phyloP scores from a whole-genome alignment of 1,140 invertebrate genomes.

The Megalonaias nervosa region DNA sequence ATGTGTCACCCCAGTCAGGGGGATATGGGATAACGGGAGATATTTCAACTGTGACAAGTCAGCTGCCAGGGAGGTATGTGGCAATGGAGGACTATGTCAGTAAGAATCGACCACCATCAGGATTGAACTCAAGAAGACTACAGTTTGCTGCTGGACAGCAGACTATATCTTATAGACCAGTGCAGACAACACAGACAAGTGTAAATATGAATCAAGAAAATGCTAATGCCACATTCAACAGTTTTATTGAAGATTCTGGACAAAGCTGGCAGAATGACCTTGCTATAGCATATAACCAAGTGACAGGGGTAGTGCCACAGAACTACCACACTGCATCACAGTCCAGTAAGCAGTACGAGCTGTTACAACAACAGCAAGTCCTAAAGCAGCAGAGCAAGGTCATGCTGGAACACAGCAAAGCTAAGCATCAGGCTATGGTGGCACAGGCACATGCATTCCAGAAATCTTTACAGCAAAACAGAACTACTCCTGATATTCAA shows the following conservation, averaged over 20 bases:
- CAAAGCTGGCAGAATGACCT: conserved; percentile 55
- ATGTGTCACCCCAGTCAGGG: conserved; percentile 2
- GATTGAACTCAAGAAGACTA: conserved; percentile 12
- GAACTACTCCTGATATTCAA: conserved; percentile 8
- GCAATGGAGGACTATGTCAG: conserved; percentile 39
- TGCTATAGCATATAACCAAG: conserved; percentile 56
- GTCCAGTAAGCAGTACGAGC: conserved; percentile 59
- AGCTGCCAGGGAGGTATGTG: conserved; percentile 16
- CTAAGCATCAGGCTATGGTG: conserved; percentile 69
- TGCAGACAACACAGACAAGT: conserved; percentile 18
- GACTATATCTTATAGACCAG: conserved; percentile 16
- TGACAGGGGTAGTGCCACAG: conserved; percentile 58
- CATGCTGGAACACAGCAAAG: conserved; percentile 65
- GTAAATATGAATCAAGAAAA: conserved; percentile 50
- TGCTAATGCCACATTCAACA: conserved; percentile 65
- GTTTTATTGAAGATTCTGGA: conserved; percentile 58
- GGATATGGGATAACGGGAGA: conserved; percentile 21
- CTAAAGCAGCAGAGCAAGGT: conserved; percentile 51
- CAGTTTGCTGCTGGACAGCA: conserved; percentile 27
- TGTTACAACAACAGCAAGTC: conserved; percentile 56
- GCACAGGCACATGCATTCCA: conserved; percentile 67
- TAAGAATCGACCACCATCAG: conserved; percentile 39
- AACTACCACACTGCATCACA: conserved; percentile 56
- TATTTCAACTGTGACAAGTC: conserved; percentile 1
- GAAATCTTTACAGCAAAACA: conserved; percentile 39